phyloP scores from a whole-genome alignment of 2,888 invertebrate genomes.

The Euproctis similis region DNA sequence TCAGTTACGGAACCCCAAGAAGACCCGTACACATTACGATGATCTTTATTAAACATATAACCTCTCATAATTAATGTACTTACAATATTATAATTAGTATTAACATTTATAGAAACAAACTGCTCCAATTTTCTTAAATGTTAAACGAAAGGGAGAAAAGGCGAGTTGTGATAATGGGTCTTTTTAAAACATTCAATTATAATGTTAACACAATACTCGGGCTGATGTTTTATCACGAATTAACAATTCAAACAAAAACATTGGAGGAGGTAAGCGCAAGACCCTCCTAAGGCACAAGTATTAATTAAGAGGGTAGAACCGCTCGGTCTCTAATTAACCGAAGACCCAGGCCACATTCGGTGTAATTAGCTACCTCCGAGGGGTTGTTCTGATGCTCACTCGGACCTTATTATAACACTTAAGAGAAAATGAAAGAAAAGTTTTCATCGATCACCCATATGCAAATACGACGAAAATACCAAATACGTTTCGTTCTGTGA shows the following conservation, averaged over 20 bases:
- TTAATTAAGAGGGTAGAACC: slow-evolving; percentile 74
- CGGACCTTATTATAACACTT: slow-evolving; percentile 48
- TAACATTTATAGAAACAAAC: background rate
- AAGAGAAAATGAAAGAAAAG: slow-evolving; percentile 50
- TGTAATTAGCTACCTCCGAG: slow-evolving; percentile 71
- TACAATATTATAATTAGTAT: slow-evolving; percentile 6
- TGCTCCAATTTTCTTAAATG: background rate
- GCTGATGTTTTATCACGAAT: slow-evolving; percentile 60
- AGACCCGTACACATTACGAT: no score
- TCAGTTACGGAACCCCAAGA: no score
- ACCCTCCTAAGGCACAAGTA: slow-evolving; percentile 62
- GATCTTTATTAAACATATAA: no score
- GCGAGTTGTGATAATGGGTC: slow-evolving; percentile 23
- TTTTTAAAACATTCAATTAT: slow-evolving; percentile 42
- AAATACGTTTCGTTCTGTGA: no score
- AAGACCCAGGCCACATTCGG: slow-evolving; percentile 69
- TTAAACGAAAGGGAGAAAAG: slow-evolving; percentile 16
- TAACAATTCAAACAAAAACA: slow-evolving; percentile 70
- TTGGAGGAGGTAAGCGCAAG: slow-evolving; percentile 56
- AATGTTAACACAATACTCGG: slow-evolving; percentile 51
- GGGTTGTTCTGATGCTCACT: slow-evolving; percentile 67
- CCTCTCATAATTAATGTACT: no score
- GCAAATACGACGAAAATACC: slow-evolving; percentile 42
- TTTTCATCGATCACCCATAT: slow-evolving; percentile 58
- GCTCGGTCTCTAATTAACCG: slow-evolving; percentile 72